A percentile compares a stretch with the other conserved stretches of the same genome.
phyloP scores from a whole-genome alignment of 2,113 vertebrate species.

The Corvus cornix region DNA sequence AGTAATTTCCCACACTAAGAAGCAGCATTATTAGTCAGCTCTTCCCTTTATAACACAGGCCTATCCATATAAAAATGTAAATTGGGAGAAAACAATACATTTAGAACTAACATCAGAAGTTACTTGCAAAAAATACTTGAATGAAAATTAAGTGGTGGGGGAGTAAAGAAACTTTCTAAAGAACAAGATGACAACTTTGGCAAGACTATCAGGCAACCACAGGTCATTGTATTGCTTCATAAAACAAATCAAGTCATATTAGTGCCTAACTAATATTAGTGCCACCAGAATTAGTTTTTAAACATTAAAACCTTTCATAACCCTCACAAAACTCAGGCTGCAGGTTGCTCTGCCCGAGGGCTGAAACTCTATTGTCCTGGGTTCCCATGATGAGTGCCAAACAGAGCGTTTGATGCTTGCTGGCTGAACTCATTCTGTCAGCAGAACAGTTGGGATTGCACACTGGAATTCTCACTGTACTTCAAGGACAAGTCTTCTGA shows the following conservation, averaged over 20 bases:
- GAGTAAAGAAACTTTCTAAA: neutral
- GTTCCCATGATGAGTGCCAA: neutral
- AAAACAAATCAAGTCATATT: neutral
- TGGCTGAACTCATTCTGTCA: conserved; percentile 62
- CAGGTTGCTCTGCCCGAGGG: neutral
- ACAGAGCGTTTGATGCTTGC: neutral
- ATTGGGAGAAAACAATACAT: neutral
- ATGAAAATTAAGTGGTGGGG: neutral
- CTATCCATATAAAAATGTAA: neutral
- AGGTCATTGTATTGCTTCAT: neutral
- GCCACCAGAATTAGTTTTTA: neutral
- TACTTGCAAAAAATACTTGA: neutral
- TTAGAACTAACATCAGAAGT: neutral
- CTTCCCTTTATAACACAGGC: neutral
- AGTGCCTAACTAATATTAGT: neutral
- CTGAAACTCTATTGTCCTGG: neutral
- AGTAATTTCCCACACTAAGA: neutral
- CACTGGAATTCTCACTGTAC: conserved; percentile 46
- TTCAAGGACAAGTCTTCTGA: conserved; percentile 69
- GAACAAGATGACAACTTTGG: neutral
- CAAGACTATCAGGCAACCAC: neutral
- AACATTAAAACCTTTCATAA: neutral
- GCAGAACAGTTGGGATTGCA: conserved; percentile 41
- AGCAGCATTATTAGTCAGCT: neutral
- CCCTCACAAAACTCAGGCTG: neutral